phyloP scores from a whole-genome alignment of 1,140 invertebrate species.

The Liolophura sinensis region DNA sequence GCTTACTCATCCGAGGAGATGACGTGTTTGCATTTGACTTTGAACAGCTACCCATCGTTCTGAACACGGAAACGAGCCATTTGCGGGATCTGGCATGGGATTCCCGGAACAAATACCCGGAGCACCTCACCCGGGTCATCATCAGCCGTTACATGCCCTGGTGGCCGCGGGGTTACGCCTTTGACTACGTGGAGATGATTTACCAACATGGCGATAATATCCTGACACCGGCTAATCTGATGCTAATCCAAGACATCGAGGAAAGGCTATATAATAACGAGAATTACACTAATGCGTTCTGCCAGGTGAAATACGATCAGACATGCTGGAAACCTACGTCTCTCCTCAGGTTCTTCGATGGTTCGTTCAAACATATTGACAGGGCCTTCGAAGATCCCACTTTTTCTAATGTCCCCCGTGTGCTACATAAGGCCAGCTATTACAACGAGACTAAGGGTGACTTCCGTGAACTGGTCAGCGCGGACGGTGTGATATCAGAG shows the following conservation, averaged over 20 bases:
- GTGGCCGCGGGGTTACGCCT: too few relatives aligned
- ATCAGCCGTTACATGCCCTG: too few relatives aligned
- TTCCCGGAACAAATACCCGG: too few relatives aligned
- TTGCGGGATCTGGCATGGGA: too few relatives aligned
- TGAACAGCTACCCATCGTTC: too few relatives aligned
- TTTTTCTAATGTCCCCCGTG: conserved; percentile 13
- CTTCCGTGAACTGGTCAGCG: conserved; percentile 9
- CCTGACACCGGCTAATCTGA: not conserved
- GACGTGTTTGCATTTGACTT: too few relatives aligned
- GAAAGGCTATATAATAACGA: not conserved
- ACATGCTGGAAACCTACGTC: conserved; percentile 13
- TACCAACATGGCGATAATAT: not conserved
- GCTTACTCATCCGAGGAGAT: too few relatives aligned
- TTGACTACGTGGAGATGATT: too few relatives aligned
- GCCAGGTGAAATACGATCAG: not conserved
- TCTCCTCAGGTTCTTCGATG: conserved; percentile 20
- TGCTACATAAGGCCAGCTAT: conserved; percentile 11
- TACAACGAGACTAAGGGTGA: conserved; percentile 4
- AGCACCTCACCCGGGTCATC: too few relatives aligned
- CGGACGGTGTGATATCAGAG: conserved; percentile 8
- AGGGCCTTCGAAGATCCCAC: conserved; percentile 13
- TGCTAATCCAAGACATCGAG: not conserved
- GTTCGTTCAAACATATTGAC: conserved; percentile 9
- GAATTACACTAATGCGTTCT: not conserved
- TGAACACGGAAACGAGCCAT: too few relatives aligned